These are phyloP conservation scores for Aleiodes leptofemur DNA, from an alignment of 2,888 invertebrate species.

Conservation along the genomic window DNA sequence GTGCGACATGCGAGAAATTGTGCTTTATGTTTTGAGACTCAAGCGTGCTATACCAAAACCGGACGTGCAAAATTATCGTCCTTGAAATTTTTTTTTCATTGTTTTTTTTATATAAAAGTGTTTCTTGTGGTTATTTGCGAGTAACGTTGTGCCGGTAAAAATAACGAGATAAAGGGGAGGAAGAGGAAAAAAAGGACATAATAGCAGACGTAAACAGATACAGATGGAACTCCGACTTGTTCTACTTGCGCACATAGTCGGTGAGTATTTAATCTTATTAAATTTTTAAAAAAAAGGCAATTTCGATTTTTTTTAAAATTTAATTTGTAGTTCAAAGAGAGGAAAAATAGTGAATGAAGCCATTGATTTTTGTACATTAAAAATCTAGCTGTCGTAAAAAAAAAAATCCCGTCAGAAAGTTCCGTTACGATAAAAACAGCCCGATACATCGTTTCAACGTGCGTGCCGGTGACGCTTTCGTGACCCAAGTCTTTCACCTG, in stretches of 20 bases:
- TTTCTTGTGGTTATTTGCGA: neutral
- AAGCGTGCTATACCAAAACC: constrained; percentile 17
- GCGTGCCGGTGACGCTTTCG: constrained; percentile 44
- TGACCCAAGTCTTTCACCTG: constrained; percentile 19
- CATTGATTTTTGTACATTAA: constrained; percentile 22
- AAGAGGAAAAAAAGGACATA: neutral
- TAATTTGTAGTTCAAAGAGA: neutral
- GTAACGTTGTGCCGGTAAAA: neutral
- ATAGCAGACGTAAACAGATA: constrained; percentile 44
- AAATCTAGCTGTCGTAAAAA: constrained; percentile 25
- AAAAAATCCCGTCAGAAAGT: constrained; percentile 27
- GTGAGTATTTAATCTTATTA: constrained; percentile 51
- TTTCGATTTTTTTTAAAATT: neutral
- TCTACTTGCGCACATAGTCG: constrained; percentile 63
- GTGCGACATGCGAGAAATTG: constrained; percentile 39
- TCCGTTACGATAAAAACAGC: constrained; percentile 29
- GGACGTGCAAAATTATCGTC: constrained; percentile 1
- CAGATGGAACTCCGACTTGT: constrained; percentile 68
- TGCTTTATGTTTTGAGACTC: constrained; percentile 31
- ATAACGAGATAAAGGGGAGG: neutral
- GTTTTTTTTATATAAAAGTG: neutral
- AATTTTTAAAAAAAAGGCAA: neutral
- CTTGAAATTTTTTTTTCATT: constrained; percentile 1
- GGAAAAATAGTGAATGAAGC: constrained; percentile 8
- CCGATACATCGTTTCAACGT: constrained; percentile 34